Base-by-base conservation (phyloP, 1,140 invertebrate species). In the Pseudomyrmex cubaensis region DNA sequence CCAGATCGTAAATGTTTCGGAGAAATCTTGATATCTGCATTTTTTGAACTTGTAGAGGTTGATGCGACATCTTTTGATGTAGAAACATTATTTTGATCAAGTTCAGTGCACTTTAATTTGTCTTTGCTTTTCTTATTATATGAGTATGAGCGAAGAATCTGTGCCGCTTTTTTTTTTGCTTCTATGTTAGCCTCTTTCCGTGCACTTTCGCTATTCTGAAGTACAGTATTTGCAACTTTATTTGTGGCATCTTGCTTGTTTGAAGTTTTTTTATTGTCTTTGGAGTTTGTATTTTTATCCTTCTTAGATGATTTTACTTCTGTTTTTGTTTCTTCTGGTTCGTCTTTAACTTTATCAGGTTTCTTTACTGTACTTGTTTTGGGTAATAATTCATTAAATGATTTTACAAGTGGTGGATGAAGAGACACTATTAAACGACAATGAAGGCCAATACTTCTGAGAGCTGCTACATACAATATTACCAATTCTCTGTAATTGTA, bases 391-490 rank as follows among this genome's bases (percentile, higher is more conserved):
- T 92, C 89, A n/a, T 86, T 85, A 12, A 66, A 86, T 1, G 89
- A 57, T 75, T 90, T 91, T 52, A 91, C 74, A 61, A 87, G 85
- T 12, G 94, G 93, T 15, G 96, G 95, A 85, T 95, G 95, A 12
- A 97, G 90, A 17, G 95, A 96, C 35, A 96, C 90, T n/a, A 99
- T 96, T 54, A 99, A 92, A 80, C 98, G 94, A 87, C 97, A 97
- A 90, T 97, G 96, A 66, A 98, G 93, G 0, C 98, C 98, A 82
- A 98, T 95, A 62, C 96, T 95, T 92, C 98, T 95, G 48, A 98
- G 91, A 85, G 97, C 95, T 25, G 96, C 94, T 56, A 98, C 93
- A 93, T 97, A 98, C 85, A 98, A 95, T 88, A 96, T 95, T 77
- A 97, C 96, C 48, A 97, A 93, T 94, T 97, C 96, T 89, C 96